Percentiles rank a stretch among this genome's conserved stretches.
These are phyloP conservation scores for Platanista minor DNA, from an alignment of 2,113 vertebrate genomes.

Conservation along the genomic window DNA sequence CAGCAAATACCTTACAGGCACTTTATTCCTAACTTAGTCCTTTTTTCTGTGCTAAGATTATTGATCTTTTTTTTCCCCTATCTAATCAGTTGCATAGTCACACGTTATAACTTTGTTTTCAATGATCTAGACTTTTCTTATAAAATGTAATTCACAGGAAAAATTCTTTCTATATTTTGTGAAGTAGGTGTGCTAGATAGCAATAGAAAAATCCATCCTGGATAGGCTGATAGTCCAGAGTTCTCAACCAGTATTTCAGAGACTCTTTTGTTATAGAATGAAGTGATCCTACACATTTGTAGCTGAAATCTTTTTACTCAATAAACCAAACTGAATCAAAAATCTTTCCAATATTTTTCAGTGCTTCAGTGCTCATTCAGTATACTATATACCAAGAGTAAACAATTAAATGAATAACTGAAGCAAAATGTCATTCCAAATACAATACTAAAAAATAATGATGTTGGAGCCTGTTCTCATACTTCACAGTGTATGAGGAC, in stretches of 20 bases:
- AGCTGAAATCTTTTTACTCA: background rate
- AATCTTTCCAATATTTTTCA: background rate
- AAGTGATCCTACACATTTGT: background rate
- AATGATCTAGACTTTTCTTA: background rate
- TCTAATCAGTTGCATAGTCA: background rate
- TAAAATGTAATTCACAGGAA: background rate
- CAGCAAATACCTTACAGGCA: background rate
- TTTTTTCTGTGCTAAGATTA: background rate
- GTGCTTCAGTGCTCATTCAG: background rate
- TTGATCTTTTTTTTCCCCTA: background rate
- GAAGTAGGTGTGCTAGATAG: background rate
- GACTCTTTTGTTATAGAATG: background rate
- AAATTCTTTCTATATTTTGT: background rate
- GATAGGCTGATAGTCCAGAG: background rate
- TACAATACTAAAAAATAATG: background rate
- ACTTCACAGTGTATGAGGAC: background rate
- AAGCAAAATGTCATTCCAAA: background rate
- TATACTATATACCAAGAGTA: background rate
- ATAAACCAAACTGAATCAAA: background rate
- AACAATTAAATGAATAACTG: background rate
- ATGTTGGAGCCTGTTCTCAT: background rate
- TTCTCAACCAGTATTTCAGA: background rate
- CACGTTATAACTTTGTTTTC: background rate
- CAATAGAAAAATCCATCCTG: background rate
- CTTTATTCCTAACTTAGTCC: background rate